Evolutionary conservation across 1,140 invertebrate species (phyloP), one percentile per base, ranked within the genome.

Genomic region (Cotesia glomerata): DNA sequence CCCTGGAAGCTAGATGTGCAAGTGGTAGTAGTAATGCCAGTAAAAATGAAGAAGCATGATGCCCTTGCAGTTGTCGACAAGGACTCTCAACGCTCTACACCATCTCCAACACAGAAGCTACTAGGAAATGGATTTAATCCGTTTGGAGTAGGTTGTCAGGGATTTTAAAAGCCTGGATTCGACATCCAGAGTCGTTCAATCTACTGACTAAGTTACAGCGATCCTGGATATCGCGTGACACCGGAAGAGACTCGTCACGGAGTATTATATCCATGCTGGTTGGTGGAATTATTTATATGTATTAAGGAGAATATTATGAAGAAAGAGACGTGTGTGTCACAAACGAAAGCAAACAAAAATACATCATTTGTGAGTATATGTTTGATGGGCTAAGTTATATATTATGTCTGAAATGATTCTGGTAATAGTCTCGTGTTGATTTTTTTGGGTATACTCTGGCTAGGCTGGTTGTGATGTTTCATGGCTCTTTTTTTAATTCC

Each of bases 181-280:
- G 39, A 45, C 39, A 45, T 45, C 39, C 7, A 7, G 56, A 58
- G 56, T 58, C 16, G 26, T 58, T 58, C 14, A 18, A 16, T 18
- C 14, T 16, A 16, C 5, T 11, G 0, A 4, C 5, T 5, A 16
- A 26, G n/a, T 18, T 18, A 58, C 14, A 11, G 18, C 26, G 51
- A 71, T 71, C 34, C 71, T 72, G 71, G 49, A 67, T 72, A 72
- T 72, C 56, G 71, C 71, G 71, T 72, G 71, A 72, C 71, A 72
- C 56, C 64, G 71, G 64, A 72, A 72, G 18, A 51, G 65, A 62
- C 56, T 66, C 36, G 39, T 56, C 65, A 18, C 32, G 45, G 34
- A 52, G 36, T 26, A 72, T 72, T 67, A 67, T 45, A 72, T 63
- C 58, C 49, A 64, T 35, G 39, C 13, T 52, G 62, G 26, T 45